Conservation (phyloP, 2,797 vertebrate species). For the Gadopsis bispinosus region DNA sequence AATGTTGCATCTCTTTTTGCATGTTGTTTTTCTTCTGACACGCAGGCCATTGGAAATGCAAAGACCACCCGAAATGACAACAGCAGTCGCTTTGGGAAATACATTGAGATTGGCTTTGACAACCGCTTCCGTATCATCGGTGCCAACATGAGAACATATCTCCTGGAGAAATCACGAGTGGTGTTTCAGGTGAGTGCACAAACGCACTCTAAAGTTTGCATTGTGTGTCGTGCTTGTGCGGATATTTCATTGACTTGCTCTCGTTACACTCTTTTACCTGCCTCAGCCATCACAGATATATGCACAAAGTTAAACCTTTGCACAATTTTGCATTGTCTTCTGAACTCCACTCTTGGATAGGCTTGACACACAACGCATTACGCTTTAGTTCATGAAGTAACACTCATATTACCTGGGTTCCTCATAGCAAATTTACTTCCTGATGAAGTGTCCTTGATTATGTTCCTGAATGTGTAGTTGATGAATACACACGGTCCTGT, state of each 20-base stretch:
- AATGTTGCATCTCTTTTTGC: not conserved
- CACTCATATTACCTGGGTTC: not conserved
- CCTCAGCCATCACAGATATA: too few relatives aligned
- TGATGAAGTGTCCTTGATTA: not conserved
- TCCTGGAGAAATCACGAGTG: conserved; percentile 97
- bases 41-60: conserved; percentile 96
- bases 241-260: not conserved
- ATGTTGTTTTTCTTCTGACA: not conserved
- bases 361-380: not conserved
- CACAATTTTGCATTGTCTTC: not conserved
- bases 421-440: not conserved
- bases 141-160: conserved; percentile 99
- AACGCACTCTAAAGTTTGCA: not conserved
- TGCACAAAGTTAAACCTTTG: not conserved
- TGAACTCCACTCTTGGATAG: not conserved
- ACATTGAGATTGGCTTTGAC: conserved; percentile 98
- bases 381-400: not conserved
- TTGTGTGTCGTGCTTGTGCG: not conserved
- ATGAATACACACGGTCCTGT: not conserved
- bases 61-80: conserved; percentile 99
- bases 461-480: not conserved
- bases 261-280: too few relatives aligned
- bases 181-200: conserved; percentile 92
- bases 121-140: conserved; percentile 93
- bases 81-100: conserved; percentile 99